A percentile compares a stretch with the other conserved stretches of the same genome.
These are phyloP conservation scores for Saxidomus purpurata DNA, from an alignment of 1,140 invertebrate genomes.

Conservation along the genomic window DNA sequence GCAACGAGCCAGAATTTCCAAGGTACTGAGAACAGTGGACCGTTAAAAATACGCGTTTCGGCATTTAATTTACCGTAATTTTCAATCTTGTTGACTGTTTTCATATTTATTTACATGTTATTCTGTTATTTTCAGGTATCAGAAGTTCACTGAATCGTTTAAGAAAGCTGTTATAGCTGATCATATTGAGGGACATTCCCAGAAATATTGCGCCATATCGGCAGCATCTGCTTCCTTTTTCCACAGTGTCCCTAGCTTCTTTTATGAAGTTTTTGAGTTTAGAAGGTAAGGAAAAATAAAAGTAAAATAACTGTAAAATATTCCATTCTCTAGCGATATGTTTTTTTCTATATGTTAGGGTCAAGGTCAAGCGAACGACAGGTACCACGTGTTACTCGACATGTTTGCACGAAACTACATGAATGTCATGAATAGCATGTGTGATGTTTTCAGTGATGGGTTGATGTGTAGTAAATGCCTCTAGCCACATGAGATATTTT, in stretches of 20 bases:
- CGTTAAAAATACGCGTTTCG: too few relatives aligned
- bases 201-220: constrained; percentile 66
- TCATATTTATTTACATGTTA: neutral
- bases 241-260: constrained; percentile 68
- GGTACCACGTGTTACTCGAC: constrained; percentile 33
- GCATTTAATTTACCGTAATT: neutral
- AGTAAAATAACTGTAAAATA: too few relatives aligned
- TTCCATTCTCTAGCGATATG: too few relatives aligned
- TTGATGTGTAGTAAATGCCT: too few relatives aligned
- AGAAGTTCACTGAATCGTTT: neutral
- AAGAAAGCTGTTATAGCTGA: neutral
- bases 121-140: neutral
- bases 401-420: neutral
- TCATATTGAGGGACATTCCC: constrained; percentile 63
- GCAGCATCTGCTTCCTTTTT: constrained; percentile 52
- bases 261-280: constrained; percentile 83
- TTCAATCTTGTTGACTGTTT: neutral
- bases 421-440: too few relatives aligned
- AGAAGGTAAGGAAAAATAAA: constrained; percentile 76
- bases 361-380: constrained; percentile 5
- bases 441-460: too few relatives aligned
- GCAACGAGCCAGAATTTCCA: constrained; percentile 56
- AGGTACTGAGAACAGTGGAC: neutral
- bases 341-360: neutral
- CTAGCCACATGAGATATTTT: too few relatives aligned